A percentile compares a stretch with the other conserved stretches of the same genome.
phyloP scores from a whole-genome alignment of 2,888 invertebrate genomes.

The Tetragonula carbonaria region DNA sequence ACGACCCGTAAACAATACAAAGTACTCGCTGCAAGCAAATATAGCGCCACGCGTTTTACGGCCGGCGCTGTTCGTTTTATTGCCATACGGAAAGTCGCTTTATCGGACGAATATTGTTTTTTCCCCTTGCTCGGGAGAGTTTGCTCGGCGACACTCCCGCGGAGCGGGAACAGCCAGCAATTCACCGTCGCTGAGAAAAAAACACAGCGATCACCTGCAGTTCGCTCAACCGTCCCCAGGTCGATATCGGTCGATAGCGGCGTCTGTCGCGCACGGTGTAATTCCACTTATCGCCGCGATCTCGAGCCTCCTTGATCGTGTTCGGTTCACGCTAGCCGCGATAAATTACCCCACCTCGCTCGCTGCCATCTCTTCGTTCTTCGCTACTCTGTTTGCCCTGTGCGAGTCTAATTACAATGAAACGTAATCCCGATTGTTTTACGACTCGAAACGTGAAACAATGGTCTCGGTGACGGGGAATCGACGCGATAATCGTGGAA shows the following conservation, averaged over 20 bases:
- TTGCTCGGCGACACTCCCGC: background rate
- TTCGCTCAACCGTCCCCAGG: slow-evolving; percentile 19
- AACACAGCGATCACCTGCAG: slow-evolving; percentile 48
- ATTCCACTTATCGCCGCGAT: slow-evolving; percentile 37
- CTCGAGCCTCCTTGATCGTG: slow-evolving; percentile 45
- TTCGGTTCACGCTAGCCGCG: slow-evolving; percentile 35
- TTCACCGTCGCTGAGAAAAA: slow-evolving; percentile 27
- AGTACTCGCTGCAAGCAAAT: slow-evolving; percentile 71
- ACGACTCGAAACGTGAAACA: background rate
- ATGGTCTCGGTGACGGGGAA: background rate
- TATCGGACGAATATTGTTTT: slow-evolving; percentile 67
- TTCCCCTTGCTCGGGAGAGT: background rate
- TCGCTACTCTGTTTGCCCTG: background rate
- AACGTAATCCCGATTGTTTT: slow-evolving; percentile 13
- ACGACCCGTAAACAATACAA: slow-evolving; percentile 70
- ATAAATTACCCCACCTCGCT: slow-evolving; percentile 20
- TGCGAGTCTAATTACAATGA: slow-evolving; percentile 29
- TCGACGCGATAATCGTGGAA: background rate
- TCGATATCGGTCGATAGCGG: slow-evolving; percentile 41
- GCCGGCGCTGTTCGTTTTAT: slow-evolving; percentile 59
- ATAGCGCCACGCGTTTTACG: slow-evolving; percentile 70
- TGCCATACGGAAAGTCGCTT: slow-evolving; percentile 66
- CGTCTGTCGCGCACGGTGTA: slow-evolving; percentile 35
- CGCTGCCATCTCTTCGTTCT: background rate
- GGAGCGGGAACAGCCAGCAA: background rate